Percentiles rank a stretch among this genome's conserved stretches.
Evolutionary conservation across 2,113 vertebrate species (phyloP).

Genomic region (Crotalus tigris): DNA sequence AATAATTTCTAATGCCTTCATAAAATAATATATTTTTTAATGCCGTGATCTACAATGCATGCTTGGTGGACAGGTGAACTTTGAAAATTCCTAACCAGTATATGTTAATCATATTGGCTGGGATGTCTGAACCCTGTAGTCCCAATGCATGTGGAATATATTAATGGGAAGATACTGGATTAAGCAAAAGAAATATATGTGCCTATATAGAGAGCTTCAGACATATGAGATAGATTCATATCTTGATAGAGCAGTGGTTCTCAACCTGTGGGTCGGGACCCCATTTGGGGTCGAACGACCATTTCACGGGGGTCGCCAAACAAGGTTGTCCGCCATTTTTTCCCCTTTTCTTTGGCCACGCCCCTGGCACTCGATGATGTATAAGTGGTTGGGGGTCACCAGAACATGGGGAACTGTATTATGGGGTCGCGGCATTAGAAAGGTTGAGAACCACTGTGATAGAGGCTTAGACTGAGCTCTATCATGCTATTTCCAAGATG

Average conservation of each 20-base stretch:
- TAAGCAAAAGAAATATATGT: not conserved
- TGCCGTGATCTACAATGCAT: not conserved
- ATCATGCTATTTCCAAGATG: not conserved
- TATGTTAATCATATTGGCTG: not conserved
- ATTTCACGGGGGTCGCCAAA: too few relatives aligned
- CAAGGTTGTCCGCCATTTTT: too few relatives aligned
- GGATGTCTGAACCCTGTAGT: not conserved
- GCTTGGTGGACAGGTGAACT: not conserved
- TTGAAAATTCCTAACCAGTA: not conserved
- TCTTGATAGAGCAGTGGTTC: not conserved
- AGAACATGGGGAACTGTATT: too few relatives aligned
- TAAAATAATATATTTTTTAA: not conserved
- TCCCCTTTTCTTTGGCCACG: too few relatives aligned
- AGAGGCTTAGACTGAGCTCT: not conserved
- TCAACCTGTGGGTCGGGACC: too few relatives aligned
- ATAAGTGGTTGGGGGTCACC: too few relatives aligned
- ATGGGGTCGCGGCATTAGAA: too few relatives aligned
- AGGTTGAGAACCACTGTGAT: too few relatives aligned
- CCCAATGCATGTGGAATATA: not conserved
- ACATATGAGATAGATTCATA: not conserved
- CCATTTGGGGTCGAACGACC: too few relatives aligned
- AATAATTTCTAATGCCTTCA: slow-evolving; percentile 27
- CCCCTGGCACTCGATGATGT: too few relatives aligned
- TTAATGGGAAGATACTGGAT: not conserved
- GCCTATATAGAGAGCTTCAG: not conserved